Base-by-base conservation (phyloP, 2,888 invertebrate species). In the Cistogaster globosa region DNA sequence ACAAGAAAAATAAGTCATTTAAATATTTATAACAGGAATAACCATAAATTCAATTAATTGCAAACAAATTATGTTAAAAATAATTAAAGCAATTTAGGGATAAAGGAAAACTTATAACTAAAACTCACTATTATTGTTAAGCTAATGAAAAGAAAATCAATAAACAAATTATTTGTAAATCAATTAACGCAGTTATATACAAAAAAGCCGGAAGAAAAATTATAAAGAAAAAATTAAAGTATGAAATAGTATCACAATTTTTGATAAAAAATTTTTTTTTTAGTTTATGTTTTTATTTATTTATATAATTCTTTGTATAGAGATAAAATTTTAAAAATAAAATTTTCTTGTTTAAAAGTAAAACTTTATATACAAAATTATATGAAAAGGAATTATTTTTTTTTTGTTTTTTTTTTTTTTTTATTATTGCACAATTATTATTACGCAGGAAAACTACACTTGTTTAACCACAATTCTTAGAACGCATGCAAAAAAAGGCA, bases 191-290 rank as follows among this genome's bases (percentile, higher is more conserved):
- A 51, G n/a, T 68, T 71, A 82, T 82, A 57, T 82, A 82, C 76
- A 82, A 58, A 57, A n/a, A 63, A 65, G 63, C 63, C 63, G 65
- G 58, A 53, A 58, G 65, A 57, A 18, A 81, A 74, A 38, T 51
- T 62, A 51, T 45, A 14, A 69, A 14, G 48, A 45, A 45, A 63
- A 62, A 75, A 80, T 67, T 75, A 85, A 79, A 82, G 69, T 85
- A 85, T 85, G 85, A 85, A 85, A 85, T 85, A 85, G 85, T 85
- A 85, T 85, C 85, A 85, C 82, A 85, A 85, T 85, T 85, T 82
- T 85, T 79, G 74, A 75, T 71, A 79, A 71, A 77, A 79, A 75
- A 77, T 78, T 79, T 51, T 72, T 60, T 78, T 6, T 71, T 65
- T 58, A 72, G 48, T 74, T 63, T 26, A 18, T 57, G 53, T n/a